phyloP scores from a whole-genome alignment of 2,113 vertebrate species.

The Hucho hucho region DNA sequence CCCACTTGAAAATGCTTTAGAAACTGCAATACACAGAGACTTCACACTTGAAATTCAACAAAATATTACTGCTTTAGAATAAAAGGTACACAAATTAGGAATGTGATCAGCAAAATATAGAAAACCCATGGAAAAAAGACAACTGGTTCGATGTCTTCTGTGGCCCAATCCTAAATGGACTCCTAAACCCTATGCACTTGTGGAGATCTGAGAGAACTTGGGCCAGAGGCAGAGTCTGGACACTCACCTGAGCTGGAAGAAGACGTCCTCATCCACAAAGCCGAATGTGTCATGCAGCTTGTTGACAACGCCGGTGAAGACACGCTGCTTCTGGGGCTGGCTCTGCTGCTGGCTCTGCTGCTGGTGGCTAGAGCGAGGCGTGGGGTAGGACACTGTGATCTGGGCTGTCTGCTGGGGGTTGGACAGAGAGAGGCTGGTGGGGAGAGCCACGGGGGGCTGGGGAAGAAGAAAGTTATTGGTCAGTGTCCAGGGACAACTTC shows the following conservation, averaged over 20 bases:
- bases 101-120: no score
- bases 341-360: constrained; percentile 93
- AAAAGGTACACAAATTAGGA: no score
- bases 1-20: no score
- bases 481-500: background rate
- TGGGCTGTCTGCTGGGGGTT: constrained; percentile 95
- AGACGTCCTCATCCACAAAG: constrained; percentile 99
- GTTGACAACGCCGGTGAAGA: constrained; percentile 97
- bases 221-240: no score
- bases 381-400: constrained; percentile 97
- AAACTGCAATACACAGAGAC: no score
- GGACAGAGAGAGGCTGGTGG: constrained; percentile 90
- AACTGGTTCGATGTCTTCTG: no score
- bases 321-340: constrained; percentile 94
- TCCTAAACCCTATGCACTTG: no score
- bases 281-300: constrained; percentile 97
- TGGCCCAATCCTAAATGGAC: no score
- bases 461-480: background rate
- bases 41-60: no score
- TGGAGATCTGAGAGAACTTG: no score
- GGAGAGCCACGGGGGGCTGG: constrained; percentile 90
- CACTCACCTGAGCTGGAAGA: constrained; percentile 93
- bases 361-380: constrained; percentile 93
- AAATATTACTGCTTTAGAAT: no score
- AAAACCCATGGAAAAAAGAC: no score